Evolutionary conservation across 2,797 vertebrate species (phyloP).

Genomic region (Phaenicophaeus curvirostris): DNA sequence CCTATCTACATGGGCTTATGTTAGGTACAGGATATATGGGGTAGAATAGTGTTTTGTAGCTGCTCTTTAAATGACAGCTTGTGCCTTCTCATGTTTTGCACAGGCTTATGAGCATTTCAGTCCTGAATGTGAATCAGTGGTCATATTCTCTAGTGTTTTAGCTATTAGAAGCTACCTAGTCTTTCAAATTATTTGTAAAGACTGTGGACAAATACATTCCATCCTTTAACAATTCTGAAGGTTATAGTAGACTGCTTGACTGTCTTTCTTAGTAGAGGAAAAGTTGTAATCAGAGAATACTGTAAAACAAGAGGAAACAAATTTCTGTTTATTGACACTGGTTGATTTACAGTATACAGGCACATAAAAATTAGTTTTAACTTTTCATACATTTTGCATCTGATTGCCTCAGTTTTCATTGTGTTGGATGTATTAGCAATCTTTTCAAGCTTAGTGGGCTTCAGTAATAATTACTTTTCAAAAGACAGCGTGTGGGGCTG

Average conservation of each 20-base stretch:
- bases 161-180: neutral
- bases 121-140: neutral
- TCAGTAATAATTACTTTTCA: neutral
- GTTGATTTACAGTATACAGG: neutral
- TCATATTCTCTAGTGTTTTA: neutral
- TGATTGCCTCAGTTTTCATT: neutral
- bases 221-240: neutral
- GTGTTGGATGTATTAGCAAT: neutral
- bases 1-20: neutral
- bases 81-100: neutral
- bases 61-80: constrained; percentile 5
- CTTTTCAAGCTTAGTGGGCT: neutral
- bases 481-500: neutral
- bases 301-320: neutral
- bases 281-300: neutral
- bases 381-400: neutral
- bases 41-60: neutral
- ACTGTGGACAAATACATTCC: neutral
- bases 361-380: neutral
- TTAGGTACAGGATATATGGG: constrained; percentile 6
- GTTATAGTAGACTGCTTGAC: neutral
- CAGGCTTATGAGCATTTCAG: neutral
- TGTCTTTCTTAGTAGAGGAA: neutral
- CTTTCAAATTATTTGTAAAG: constrained; percentile 13
- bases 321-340: neutral